Evolutionary conservation across 2,113 vertebrate species (phyloP).

Genomic region (Dolichotis patagonum): DNA sequence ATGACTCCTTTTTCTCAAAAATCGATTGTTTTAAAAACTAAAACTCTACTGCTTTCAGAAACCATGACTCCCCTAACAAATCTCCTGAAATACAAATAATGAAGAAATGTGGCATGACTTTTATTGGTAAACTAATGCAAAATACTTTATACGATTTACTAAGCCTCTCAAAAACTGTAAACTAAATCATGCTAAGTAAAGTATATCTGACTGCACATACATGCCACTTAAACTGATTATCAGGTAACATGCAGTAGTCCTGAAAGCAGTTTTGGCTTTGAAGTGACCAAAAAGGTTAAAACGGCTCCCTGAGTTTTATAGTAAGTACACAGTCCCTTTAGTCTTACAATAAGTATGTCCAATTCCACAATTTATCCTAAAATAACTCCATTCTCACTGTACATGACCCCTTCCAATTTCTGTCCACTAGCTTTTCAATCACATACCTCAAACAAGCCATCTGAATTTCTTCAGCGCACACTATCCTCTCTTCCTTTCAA

Average conservation of each 20-base stretch:
- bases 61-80: background rate
- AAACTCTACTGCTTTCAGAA: conserved; percentile 34
- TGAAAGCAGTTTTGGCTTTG: background rate
- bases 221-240: background rate
- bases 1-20: conserved; percentile 46
- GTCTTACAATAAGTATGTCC: background rate
- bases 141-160: background rate
- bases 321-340: background rate
- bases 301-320: background rate
- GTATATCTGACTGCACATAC: background rate
- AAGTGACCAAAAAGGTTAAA: background rate
- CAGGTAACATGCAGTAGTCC: background rate
- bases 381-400: conserved; percentile 13
- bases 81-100: background rate
- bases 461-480: background rate
- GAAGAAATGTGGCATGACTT: conserved; percentile 23
- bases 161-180: conserved; percentile 24
- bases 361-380: background rate
- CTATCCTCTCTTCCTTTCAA: background rate
- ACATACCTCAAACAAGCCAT: conserved; percentile 33
- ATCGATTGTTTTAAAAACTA: conserved; percentile 36
- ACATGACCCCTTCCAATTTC: background rate
- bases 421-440: background rate
- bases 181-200: conserved; percentile 27
- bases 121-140: background rate